A percentile compares a stretch with the other conserved stretches of the same genome.
phyloP scores from a whole-genome alignment of 2,113 vertebrate species.

The Todiramphus chloris region DNA sequence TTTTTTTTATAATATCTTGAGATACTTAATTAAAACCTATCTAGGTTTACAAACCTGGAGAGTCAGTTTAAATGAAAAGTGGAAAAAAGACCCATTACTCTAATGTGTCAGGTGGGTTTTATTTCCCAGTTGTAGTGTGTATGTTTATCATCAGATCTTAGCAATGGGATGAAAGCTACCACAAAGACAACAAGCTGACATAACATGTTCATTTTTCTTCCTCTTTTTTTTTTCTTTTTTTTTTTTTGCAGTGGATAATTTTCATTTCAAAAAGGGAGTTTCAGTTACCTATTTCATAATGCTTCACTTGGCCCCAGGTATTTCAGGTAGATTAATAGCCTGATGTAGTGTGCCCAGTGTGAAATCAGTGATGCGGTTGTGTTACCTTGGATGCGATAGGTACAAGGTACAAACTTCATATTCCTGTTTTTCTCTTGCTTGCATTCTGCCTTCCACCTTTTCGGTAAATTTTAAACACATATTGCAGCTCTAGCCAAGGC shows the following conservation, averaged over 20 bases:
- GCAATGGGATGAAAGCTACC: constrained; percentile 5
- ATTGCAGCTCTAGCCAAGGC: background rate
- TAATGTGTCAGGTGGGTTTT: background rate
- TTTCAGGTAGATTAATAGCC: constrained; percentile 87
- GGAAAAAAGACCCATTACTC: fast-evolving
- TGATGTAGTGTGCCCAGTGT: constrained; percentile 60
- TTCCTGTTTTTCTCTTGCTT: constrained; percentile 67
- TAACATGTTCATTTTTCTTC: constrained; percentile 6
- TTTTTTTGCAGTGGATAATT: constrained; percentile 44
- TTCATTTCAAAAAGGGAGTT: constrained; percentile 66
- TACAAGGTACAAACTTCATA: constrained; percentile 81
- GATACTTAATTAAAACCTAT: background rate
- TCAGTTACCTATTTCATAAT: constrained; percentile 82
- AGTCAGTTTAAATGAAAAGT: background rate
- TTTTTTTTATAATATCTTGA: background rate
- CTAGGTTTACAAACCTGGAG: background rate
- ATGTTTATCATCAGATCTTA: background rate
- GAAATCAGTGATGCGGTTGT: constrained; percentile 61
- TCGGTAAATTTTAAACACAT: constrained; percentile 69
- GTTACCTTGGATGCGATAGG: constrained; percentile 70
- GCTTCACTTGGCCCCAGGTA: constrained; percentile 78
- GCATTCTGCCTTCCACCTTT: constrained; percentile 35
- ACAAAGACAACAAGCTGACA: constrained; percentile 37
- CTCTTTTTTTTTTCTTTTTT: background rate
- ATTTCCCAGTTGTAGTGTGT: background rate